phyloP scores from a whole-genome alignment of 1,140 invertebrate genomes.

The Halesus radiatus region DNA sequence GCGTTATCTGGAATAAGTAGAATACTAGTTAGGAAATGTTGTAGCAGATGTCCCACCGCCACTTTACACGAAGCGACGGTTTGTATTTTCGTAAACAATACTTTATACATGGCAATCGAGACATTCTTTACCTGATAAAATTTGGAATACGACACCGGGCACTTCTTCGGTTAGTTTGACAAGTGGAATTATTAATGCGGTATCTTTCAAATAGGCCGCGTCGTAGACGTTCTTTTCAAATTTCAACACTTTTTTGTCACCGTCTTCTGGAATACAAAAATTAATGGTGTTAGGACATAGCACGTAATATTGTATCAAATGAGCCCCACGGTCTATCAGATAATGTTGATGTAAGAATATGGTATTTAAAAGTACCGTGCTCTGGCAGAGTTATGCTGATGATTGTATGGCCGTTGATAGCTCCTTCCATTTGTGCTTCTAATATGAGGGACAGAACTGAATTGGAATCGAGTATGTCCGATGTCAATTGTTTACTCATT shows the following conservation, averaged over 20 bases:
- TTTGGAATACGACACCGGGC: neutral
- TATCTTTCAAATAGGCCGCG: neutral
- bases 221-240: constrained; percentile 7
- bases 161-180: constrained; percentile 5
- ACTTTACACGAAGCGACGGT: neutral
- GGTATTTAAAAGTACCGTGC: neutral
- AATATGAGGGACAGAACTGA: neutral
- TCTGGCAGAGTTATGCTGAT: neutral
- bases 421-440: neutral
- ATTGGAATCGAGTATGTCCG: neutral
- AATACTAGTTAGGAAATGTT: neutral
- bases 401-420: neutral
- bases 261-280: too few relatives aligned
- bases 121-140: neutral
- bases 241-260: neutral
- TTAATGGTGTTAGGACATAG: too few relatives aligned
- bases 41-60: neutral
- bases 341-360: neutral
- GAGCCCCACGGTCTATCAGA: too few relatives aligned
- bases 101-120: neutral
- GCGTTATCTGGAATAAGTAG: neutral
- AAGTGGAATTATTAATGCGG: neutral
- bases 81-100: neutral
- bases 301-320: too few relatives aligned
- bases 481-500: neutral